Conservation (phyloP, 1,140 invertebrate genomes). For the Saccostrea echinata region DNA sequence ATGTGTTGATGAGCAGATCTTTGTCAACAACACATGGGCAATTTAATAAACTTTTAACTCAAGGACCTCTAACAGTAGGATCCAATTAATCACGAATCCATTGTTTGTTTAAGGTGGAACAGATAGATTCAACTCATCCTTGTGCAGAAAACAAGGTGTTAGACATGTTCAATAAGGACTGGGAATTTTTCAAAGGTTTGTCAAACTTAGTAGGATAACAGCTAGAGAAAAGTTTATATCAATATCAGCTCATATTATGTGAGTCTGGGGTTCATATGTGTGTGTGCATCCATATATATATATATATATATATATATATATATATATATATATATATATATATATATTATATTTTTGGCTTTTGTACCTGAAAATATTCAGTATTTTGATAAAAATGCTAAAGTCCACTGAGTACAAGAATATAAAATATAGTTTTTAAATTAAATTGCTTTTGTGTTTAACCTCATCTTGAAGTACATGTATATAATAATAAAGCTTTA, state of each 20-base stretch:
- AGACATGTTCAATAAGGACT: slow-evolving; percentile 27
- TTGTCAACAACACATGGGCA: slow-evolving; percentile 24
- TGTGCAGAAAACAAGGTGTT: slow-evolving; percentile 1
- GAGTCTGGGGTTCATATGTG: too few relatives aligned
- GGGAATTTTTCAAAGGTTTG: slow-evolving; percentile 17
- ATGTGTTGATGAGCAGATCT: slow-evolving; percentile 5
- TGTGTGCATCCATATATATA: too few relatives aligned
- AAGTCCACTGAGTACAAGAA: neutral
- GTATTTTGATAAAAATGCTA: neutral
- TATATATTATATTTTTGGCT: too few relatives aligned
- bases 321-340: too few relatives aligned
- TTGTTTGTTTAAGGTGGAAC: slow-evolving; percentile 34
- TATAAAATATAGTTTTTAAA: neutral
- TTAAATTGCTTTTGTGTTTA: too few relatives aligned
- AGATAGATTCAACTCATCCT: neutral
- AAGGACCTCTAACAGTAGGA: neutral
- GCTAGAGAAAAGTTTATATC: too few relatives aligned
- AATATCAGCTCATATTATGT: too few relatives aligned
- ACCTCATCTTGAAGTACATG: neutral
- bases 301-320: too few relatives aligned
- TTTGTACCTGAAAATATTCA: too few relatives aligned
- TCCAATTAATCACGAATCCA: neutral
- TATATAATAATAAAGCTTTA: neutral
- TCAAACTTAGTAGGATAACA: neutral
- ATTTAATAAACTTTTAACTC: neutral